Conservation (phyloP, 2,113 vertebrate genomes). For the Edolisoma coerulescens region DNA sequence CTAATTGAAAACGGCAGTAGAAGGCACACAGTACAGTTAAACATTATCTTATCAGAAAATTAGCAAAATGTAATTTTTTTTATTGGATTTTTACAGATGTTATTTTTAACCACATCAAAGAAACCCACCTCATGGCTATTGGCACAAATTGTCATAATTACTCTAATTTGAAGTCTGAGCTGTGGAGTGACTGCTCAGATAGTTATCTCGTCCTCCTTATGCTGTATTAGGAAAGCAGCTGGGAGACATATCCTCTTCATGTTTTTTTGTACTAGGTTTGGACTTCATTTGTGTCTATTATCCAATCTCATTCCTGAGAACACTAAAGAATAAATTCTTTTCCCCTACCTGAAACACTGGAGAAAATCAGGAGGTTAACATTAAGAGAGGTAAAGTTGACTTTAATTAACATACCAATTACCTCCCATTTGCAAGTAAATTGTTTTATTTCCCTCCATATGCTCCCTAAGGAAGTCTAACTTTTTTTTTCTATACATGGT, state of each 20-base stretch:
- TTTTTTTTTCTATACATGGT: background rate
- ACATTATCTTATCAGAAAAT: constrained; percentile 84
- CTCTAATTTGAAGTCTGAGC: constrained; percentile 80
- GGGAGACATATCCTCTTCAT: constrained; percentile 67
- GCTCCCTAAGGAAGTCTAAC: constrained; percentile 36
- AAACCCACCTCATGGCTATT: constrained; percentile 78
- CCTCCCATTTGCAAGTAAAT: constrained; percentile 69
- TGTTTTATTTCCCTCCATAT: constrained; percentile 71
- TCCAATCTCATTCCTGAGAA: constrained; percentile 73
- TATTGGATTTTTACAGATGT: constrained; percentile 81
- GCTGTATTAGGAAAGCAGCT: constrained; percentile 67
- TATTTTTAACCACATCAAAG: constrained; percentile 85
- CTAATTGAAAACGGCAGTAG: constrained; percentile 76
- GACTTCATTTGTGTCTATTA: constrained; percentile 80
- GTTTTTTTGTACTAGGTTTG: constrained; percentile 70
- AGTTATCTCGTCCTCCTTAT: constrained; percentile 68
- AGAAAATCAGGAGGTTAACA: constrained; percentile 79
- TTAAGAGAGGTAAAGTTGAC: constrained; percentile 70
- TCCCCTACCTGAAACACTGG: constrained; percentile 69
- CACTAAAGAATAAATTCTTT: constrained; percentile 74
- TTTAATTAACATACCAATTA: constrained; percentile 82
- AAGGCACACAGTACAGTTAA: constrained; percentile 70
- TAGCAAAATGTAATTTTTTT: constrained; percentile 83
- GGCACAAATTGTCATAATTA: constrained; percentile 83
- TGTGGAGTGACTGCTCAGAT: constrained; percentile 74